These are phyloP conservation scores for Xestia xanthographa DNA, from an alignment of 2,888 invertebrate genomes.

Conservation along the genomic window DNA sequence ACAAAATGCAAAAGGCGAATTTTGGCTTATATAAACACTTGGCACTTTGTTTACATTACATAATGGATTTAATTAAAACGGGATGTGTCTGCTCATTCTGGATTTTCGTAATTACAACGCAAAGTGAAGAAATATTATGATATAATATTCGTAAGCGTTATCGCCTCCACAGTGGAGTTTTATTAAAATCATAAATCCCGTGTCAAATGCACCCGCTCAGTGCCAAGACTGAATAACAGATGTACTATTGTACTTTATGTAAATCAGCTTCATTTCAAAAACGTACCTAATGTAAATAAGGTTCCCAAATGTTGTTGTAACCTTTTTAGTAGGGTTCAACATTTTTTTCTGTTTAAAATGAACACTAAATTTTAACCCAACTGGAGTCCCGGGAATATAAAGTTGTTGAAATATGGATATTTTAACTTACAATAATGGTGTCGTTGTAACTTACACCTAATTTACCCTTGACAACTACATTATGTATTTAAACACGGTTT, in stretches of 20 bases:
- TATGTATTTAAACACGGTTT: conserved; percentile 48
- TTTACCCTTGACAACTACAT: conserved; percentile 39
- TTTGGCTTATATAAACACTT: conserved; percentile 68
- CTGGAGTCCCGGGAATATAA: conserved; percentile 33
- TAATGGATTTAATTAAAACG: conserved; percentile 76
- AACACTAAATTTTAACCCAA: conserved; percentile 43
- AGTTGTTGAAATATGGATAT: conserved; percentile 52
- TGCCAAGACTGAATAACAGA: conserved; percentile 83
- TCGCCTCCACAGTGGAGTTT: conserved; percentile 82
- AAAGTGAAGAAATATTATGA: conserved; percentile 77
- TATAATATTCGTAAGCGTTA: conserved; percentile 82
- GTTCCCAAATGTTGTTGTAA: conserved; percentile 65
- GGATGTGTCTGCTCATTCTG: conserved; percentile 72
- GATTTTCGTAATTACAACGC: conserved; percentile 74
- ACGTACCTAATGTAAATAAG: conserved; percentile 71
- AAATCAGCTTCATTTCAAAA: conserved; percentile 79
- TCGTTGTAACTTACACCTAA: conserved; percentile 35
- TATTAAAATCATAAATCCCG: conserved; percentile 90
- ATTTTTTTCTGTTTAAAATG: conserved; percentile 45
- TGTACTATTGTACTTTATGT: conserved; percentile 85
- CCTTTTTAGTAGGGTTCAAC: conserved; percentile 50
- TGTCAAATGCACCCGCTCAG: conserved; percentile 88
- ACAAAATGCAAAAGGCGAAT: conserved; percentile 65
- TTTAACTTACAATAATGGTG: conserved; percentile 43
- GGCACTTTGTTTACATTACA: conserved; percentile 71